Percentiles rank a stretch among this genome's conserved stretches.
Evolutionary conservation across 1,140 invertebrate genomes (phyloP).

Genomic region (Zaprionus capensis): DNA sequence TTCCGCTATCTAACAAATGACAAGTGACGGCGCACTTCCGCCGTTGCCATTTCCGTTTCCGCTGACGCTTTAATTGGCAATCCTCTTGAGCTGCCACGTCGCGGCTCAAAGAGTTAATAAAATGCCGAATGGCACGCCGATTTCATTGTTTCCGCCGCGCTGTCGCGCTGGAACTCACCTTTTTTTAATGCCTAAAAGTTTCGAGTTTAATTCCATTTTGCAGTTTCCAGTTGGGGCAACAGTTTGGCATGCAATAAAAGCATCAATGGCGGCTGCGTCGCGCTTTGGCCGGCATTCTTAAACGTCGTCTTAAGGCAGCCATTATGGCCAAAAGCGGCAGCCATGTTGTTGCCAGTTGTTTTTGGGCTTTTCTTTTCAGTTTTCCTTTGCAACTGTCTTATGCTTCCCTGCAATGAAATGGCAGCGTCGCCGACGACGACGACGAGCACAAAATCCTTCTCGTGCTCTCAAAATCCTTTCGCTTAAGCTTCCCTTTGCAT

Average conservation of each 20-base stretch:
- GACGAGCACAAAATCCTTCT: slow-evolving; percentile 38
- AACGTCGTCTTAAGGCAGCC: slow-evolving; percentile 56
- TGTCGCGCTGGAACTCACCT: slow-evolving; percentile 27
- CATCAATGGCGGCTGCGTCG: slow-evolving; percentile 56
- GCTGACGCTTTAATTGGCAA: slow-evolving; percentile 62
- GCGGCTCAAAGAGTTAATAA: slow-evolving; percentile 65
- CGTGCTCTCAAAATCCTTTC: slow-evolving; percentile 66
- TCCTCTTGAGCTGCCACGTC: slow-evolving; percentile 30
- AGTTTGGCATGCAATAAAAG: slow-evolving; percentile 71
- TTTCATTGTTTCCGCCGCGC: slow-evolving; percentile 55
- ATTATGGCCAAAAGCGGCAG: slow-evolving; percentile 49
- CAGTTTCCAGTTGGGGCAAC: slow-evolving; percentile 49
- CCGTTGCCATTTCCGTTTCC: slow-evolving; percentile 7
- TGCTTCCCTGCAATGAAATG: slow-evolving; percentile 48
- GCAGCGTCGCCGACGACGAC: slow-evolving; percentile 23
- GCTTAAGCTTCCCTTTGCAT: slow-evolving; percentile 69
- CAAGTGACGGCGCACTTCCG: slow-evolving; percentile 28
- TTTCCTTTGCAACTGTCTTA: slow-evolving; percentile 38
- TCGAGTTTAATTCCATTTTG: slow-evolving; percentile 66
- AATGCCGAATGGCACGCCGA: slow-evolving; percentile 50
- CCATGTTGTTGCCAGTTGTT: slow-evolving; percentile 42
- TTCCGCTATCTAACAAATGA: slow-evolving; percentile 29
- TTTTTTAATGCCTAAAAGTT: slow-evolving; percentile 62
- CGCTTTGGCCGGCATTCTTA: slow-evolving; percentile 58
- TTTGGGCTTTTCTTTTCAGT: slow-evolving; percentile 22